phyloP scores from a whole-genome alignment of 1,140 invertebrate genomes.

The Brachionus paranguensis region DNA sequence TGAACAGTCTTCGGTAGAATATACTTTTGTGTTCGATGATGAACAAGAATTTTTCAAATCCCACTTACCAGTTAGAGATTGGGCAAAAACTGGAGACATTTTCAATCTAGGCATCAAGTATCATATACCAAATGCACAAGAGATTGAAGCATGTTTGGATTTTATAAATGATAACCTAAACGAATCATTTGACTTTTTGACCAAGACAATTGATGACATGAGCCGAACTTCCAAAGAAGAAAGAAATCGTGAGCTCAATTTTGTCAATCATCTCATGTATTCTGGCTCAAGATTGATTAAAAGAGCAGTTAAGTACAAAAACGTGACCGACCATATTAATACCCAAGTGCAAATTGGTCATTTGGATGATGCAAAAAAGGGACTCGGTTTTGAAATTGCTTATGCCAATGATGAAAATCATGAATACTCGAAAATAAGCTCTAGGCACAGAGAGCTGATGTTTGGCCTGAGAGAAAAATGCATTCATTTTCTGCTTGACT shows the following conservation, averaged over 20 bases:
- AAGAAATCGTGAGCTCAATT: constrained; percentile 37
- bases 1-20: constrained; percentile 63
- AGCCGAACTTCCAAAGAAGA: constrained; percentile 21
- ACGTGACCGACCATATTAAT: not conserved
- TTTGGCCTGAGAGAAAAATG: not conserved
- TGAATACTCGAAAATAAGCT: not conserved
- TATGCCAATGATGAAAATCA: not conserved
- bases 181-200: not conserved
- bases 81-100: constrained; percentile 68
- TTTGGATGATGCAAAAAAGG: not conserved
- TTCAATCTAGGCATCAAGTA: constrained; percentile 66
- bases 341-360: constrained; percentile 5
- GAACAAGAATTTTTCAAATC: constrained; percentile 64
- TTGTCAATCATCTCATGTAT: constrained; percentile 37
- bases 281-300: constrained; percentile 44
- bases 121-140: constrained; percentile 68
- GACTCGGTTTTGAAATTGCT: not conserved
- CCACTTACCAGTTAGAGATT: constrained; percentile 71
- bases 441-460: not conserved
- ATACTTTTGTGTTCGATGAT: constrained; percentile 49
- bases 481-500: not conserved
- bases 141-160: constrained; percentile 63
- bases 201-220: not conserved
- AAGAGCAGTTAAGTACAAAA: not conserved
- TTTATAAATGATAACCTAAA: constrained; percentile 52